A percentile compares a stretch with the other conserved stretches of the same genome.
Evolutionary conservation across 2,888 invertebrate genomes (phyloP).

Genomic region (Zygogramma bicolorata): DNA sequence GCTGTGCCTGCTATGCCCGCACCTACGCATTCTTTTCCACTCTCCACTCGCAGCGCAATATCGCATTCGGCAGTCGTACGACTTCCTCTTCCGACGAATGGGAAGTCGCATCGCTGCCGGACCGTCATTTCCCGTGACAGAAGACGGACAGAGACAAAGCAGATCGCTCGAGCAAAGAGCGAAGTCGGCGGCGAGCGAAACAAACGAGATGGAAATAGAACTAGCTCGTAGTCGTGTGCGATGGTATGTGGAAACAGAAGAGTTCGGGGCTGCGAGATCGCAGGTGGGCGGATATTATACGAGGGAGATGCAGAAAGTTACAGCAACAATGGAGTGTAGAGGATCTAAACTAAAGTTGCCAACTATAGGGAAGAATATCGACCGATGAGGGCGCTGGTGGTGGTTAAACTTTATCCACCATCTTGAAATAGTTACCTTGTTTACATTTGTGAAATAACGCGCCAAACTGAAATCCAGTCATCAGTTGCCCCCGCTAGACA

Average conservation of each 20-base stretch:
- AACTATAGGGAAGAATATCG: too few relatives aligned
- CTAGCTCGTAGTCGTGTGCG: not conserved
- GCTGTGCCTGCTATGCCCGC: not conserved
- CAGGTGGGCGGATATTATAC: not conserved
- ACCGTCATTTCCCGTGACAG: slow-evolving; percentile 1
- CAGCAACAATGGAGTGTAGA: too few relatives aligned
- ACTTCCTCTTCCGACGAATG: slow-evolving; percentile 4
- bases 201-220: slow-evolving; percentile 2
- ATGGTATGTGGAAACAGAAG: not conserved
- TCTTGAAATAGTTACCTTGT: too few relatives aligned
- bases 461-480: too few relatives aligned
- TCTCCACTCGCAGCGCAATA: not conserved
- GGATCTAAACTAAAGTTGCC: too few relatives aligned
- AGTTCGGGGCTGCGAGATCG: not conserved
- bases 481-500: too few relatives aligned
- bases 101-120: not conserved
- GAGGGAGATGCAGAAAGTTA: not conserved
- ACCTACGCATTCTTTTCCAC: not conserved
- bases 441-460: too few relatives aligned
- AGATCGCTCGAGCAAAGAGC: not conserved
- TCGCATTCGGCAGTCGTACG: not conserved
- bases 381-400: too few relatives aligned
- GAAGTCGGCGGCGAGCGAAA: not conserved
- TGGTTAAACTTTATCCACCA: too few relatives aligned
- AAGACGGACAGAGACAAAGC: not conserved